Conservation (phyloP, 2,113 vertebrate genomes). For the Scomber japonicus region DNA sequence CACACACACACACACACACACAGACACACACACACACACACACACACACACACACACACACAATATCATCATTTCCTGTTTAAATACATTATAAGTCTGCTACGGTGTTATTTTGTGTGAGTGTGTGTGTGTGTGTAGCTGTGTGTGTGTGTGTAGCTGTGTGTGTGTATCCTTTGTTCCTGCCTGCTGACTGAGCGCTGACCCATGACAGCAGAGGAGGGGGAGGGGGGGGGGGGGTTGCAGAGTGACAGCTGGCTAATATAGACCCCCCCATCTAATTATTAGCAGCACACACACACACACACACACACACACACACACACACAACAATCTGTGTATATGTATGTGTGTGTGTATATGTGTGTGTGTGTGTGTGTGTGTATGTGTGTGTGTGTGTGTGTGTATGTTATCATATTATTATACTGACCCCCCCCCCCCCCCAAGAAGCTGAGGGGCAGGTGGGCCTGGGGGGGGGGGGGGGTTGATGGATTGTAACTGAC, state of each 20-base stretch:
- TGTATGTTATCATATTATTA: conserved; percentile 4
- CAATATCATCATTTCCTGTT: too few species aligned
- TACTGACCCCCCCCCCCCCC: conserved; percentile 1
- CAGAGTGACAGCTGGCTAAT: conserved; percentile 76
- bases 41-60: too few species aligned
- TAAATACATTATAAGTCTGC: too few species aligned
- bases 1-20: too few species aligned
- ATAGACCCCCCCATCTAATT: conserved; percentile 66
- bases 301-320: neutral
- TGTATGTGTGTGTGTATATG: too few species aligned
- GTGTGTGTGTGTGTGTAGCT: conserved; percentile 25
- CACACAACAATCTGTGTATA: too few species aligned
- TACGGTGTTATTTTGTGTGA: neutral
- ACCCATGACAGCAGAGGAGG: conserved; percentile 62
- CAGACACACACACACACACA: too few species aligned
- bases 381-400: neutral
- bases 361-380: too few species aligned
- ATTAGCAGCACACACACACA: conserved; percentile 59
- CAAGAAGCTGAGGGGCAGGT: conserved; percentile 64
- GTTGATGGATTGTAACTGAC: conserved; percentile 49
- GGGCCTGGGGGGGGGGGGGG: conserved; percentile 36
- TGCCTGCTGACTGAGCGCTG: conserved; percentile 60
- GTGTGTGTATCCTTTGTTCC: conserved; percentile 57
- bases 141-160: neutral
- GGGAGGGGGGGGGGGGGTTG: conserved; percentile 13